Base-by-base conservation (phyloP, 2,797 vertebrate genomes). In the Hyperoplus immaculatus region DNA sequence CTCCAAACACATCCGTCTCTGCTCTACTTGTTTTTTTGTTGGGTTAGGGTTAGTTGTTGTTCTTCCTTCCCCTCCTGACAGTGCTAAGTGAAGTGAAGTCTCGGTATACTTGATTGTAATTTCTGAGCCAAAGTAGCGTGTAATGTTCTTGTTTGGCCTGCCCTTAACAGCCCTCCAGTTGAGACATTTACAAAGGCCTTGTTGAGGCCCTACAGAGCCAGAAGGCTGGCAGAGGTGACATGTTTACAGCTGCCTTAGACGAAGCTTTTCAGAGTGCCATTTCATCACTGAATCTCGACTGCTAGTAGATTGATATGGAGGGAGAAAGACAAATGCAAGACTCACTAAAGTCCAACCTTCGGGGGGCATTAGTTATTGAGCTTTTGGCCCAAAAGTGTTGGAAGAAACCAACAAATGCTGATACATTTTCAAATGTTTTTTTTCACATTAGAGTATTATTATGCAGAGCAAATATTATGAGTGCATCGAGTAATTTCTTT, bases 251-350 rank as follows among this genome's bases (percentile, higher is more conserved):
- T 54, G 77, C 82, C 81, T 73, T 71, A 74, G 87, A 85, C 82
- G 72, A 87, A 88, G 74, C 66, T 50, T 77, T 86, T 80, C 81
- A 77, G 61, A 86, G 80, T 77, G 82, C 72, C 83, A 89, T 89
- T 92, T 87, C 81, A 91, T 94, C 89, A 87, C 77, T 45, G 66
- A 74, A 87, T 89, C 89, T 63, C 74, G 75, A 85, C 85, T 66
- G 72, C 59, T 13, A 66, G 39, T 29, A 50, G 82, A 92, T 94
- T 84, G 58, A 92, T 93, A 69, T 7, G 53, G 77, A 65, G 61
- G 67, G 39, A 42, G 64, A 47, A n/a, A 49, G 67, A 15, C 50
- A 46, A 51, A 18, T 47, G 41, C 36, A 13, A 61, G 68, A 54
- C 66, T 71, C 72, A 79, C 29, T 29, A 72, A 75, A 54, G 65